phyloP scores from a whole-genome alignment of 1,140 invertebrate genomes.

The Zaprionus ghesquierei region DNA sequence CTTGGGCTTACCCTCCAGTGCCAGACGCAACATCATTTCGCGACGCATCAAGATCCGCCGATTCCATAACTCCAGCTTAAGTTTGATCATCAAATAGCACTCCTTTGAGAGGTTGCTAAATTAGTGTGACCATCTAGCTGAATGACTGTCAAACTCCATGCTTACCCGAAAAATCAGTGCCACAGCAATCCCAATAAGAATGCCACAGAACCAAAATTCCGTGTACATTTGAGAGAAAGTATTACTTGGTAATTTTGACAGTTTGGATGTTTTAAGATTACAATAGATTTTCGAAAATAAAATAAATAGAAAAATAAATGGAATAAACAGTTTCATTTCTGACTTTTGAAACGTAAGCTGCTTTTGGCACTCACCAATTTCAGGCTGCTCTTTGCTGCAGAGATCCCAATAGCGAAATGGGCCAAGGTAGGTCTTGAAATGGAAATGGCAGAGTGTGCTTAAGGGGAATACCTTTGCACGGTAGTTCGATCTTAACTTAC shows the following conservation, averaged over 20 bases:
- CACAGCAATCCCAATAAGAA: slow-evolving; percentile 51
- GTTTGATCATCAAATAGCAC: slow-evolving; percentile 55
- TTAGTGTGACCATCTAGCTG: neutral
- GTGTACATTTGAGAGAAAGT: slow-evolving; percentile 41
- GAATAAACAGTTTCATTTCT: neutral
- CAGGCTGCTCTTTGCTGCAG: neutral
- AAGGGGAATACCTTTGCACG: neutral
- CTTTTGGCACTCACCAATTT: slow-evolving; percentile 24
- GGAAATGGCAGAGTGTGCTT: neutral
- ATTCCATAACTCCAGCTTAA: slow-evolving; percentile 65
- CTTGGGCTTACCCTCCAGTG: slow-evolving; percentile 64
- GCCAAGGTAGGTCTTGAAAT: slow-evolving; percentile 30
- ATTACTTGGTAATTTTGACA: slow-evolving; percentile 7
- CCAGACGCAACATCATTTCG: slow-evolving; percentile 60
- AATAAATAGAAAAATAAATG: neutral
- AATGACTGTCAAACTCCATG: neutral
- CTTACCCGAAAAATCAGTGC: slow-evolving; percentile 56
- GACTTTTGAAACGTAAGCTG: neutral
- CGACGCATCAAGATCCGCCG: slow-evolving; percentile 56
- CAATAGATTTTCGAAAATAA: neutral
- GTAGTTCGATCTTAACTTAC: slow-evolving; percentile 16
- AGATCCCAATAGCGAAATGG: slow-evolving; percentile 24
- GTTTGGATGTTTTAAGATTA: slow-evolving; percentile 3
- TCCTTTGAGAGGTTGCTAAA: slow-evolving; percentile 36
- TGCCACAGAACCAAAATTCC: slow-evolving; percentile 62